These are phyloP conservation scores for Amblyraja radiata DNA, from an alignment of 2,797 vertebrate genomes.

Conservation along the genomic window DNA sequence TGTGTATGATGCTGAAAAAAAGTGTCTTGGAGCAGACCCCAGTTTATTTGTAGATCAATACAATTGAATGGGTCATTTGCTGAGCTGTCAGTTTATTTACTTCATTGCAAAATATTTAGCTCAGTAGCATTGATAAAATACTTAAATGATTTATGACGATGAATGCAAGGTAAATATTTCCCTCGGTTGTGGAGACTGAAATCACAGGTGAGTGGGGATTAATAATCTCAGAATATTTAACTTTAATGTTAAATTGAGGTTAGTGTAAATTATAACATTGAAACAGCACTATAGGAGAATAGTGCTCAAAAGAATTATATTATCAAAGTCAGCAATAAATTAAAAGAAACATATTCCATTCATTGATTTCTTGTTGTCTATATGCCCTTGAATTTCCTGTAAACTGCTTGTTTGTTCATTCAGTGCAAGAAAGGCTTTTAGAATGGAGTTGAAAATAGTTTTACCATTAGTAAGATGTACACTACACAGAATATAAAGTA, in stretches of 20 bases:
- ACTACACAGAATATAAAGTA: not conserved
- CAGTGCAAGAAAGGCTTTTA: not conserved
- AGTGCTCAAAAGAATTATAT: not conserved
- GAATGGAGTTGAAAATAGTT: not conserved
- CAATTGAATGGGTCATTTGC: no score
- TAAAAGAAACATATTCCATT: not conserved
- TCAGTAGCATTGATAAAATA: no score
- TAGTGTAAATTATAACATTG: not conserved
- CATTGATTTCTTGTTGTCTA: not conserved
- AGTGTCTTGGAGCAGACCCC: no score
- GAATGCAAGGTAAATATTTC: no score
- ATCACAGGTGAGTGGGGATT: not conserved
- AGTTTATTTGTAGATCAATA: no score
- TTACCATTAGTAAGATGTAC: not conserved
- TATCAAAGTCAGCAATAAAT: not conserved
- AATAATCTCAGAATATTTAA: not conserved
- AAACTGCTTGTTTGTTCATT: not conserved
- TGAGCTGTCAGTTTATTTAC: no score
- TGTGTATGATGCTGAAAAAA: no score
- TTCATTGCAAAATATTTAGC: no score
- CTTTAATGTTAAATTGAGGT: not conserved
- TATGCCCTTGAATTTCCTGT: not conserved
- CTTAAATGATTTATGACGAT: no score
- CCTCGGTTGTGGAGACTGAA: no score
- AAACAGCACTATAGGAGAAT: not conserved